Base-by-base conservation (phyloP, 2,888 invertebrate species). In the Nyleta sp. region DNA sequence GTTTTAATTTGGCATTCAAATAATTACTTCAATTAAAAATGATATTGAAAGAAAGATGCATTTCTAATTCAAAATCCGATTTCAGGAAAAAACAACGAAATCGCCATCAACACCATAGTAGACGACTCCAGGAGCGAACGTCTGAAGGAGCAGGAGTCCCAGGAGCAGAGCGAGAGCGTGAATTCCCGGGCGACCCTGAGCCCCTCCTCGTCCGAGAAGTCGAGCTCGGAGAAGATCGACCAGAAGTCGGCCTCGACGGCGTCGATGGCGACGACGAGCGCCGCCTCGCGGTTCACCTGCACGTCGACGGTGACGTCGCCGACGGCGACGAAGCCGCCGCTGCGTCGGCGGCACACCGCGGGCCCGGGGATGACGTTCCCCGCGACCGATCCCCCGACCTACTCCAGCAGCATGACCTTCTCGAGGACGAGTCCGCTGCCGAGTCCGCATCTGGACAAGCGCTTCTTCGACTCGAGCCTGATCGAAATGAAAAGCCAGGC, bases 381-480 rank as follows among this genome's bases (percentile, higher is more conserved):
- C 2, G 90, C 90, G 1, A 89, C 88, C 13, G 90, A 90, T 82
- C 90, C 89, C 2, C 90, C 90, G n/a, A 85, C 84, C 5, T 88
- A 90, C 70, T 89, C 88, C n/a, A 85, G 78, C 80, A 90, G 90
- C 71, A 89, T 90, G 90, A 86, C 89, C 35, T 90, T 91, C 71
- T 89, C 89, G 28, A 86, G 89, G 62, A 89, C 90, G 50, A 91
- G 92, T 42, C 92, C 92, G 2, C 85, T 92, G 75, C 91, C 91
- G 22, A 92, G 93, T 85, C 95, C 94, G 2, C 96, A 96, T 90
- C 92, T 94, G 80, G 96, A 96, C 91, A 95, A 95, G 87, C 92
- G 94, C 81, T 96, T 95, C 92, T 96, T 96, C 88, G 96, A 96
- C 91, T 94, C 95, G 83, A 95, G 95, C 80, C 92, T 96, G 82